Evolutionary conservation across 2,888 invertebrate genomes (phyloP).

Genomic region (Perizoma affinitatum): DNA sequence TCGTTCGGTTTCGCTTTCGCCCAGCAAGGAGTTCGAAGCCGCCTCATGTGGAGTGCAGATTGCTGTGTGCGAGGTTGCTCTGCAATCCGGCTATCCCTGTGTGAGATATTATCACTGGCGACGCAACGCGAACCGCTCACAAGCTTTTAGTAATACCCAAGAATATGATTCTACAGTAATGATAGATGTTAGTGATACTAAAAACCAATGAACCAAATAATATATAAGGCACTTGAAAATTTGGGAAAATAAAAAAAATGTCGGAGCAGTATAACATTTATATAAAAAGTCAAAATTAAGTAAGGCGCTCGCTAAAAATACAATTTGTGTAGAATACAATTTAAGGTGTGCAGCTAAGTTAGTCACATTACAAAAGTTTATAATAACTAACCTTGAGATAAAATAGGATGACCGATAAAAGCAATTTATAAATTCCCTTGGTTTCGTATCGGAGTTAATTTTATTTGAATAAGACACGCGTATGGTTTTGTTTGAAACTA

Average conservation of each 20-base stretch:
- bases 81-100: slow-evolving; percentile 81
- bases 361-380: not conserved
- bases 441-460: slow-evolving; percentile 48
- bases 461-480: slow-evolving; percentile 43
- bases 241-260: slow-evolving; percentile 1
- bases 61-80: slow-evolving; percentile 75
- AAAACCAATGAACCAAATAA: slow-evolving; percentile 26
- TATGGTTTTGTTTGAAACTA: slow-evolving; percentile 47
- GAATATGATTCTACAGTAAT: slow-evolving; percentile 37
- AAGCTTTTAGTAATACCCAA: slow-evolving; percentile 55
- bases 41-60: slow-evolving; percentile 87
- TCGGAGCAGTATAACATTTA: slow-evolving; percentile 15
- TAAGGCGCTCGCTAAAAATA: too few relatives aligned
- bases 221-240: slow-evolving; percentile 3
- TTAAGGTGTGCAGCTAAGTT: too few relatives aligned
- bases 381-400: too few relatives aligned
- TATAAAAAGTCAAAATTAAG: not conserved
- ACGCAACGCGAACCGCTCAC: slow-evolving; percentile 58
- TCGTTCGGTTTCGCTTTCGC: slow-evolving; percentile 88
- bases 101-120: slow-evolving; percentile 80
- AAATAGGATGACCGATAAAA: not conserved
- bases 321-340: too few relatives aligned
- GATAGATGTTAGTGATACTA: slow-evolving; percentile 37
- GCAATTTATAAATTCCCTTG: slow-evolving; percentile 36
- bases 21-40: slow-evolving; percentile 92